phyloP scores from a whole-genome alignment of 2,797 vertebrate species.

The Natrix natrix region DNA sequence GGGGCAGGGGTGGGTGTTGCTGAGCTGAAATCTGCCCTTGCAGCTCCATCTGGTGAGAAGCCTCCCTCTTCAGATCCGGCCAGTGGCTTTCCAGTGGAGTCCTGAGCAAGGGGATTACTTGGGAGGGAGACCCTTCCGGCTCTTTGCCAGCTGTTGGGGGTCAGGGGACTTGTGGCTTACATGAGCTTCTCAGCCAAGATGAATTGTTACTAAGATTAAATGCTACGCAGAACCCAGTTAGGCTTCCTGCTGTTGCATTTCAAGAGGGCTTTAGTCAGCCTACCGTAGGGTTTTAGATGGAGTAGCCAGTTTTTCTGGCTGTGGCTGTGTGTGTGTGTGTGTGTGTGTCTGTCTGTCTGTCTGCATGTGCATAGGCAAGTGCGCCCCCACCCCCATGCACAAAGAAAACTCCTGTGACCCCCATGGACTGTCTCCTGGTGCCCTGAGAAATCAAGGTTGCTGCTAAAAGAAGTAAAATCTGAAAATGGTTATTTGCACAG shows the following conservation, averaged over 20 bases:
- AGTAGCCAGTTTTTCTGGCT: neutral
- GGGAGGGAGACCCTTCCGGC: conserved; percentile 31
- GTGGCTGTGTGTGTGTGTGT: neutral
- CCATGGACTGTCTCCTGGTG: neutral
- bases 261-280: conserved; percentile 12
- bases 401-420: too few relatives aligned
- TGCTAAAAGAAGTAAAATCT: neutral
- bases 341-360: neutral
- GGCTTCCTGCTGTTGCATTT: conserved; percentile 67
- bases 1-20: conserved; percentile 24
- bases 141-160: conserved; percentile 37
- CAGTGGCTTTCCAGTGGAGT: conserved; percentile 49
- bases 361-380: neutral
- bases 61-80: conserved; percentile 31
- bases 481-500: neutral
- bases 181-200: conserved; percentile 75
- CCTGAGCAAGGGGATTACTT: conserved; percentile 52
- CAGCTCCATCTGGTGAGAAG: conserved; percentile 43
- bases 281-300: neutral
- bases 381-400: neutral
- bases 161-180: conserved; percentile 66
- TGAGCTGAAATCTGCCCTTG: conserved; percentile 5
- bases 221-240: conserved; percentile 63
- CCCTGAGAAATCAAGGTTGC: neutral
- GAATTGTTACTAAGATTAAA: conserved; percentile 81